These are phyloP conservation scores for Tetragonula clypearis DNA, from an alignment of 1,140 invertebrate species.

Conservation along the genomic window DNA sequence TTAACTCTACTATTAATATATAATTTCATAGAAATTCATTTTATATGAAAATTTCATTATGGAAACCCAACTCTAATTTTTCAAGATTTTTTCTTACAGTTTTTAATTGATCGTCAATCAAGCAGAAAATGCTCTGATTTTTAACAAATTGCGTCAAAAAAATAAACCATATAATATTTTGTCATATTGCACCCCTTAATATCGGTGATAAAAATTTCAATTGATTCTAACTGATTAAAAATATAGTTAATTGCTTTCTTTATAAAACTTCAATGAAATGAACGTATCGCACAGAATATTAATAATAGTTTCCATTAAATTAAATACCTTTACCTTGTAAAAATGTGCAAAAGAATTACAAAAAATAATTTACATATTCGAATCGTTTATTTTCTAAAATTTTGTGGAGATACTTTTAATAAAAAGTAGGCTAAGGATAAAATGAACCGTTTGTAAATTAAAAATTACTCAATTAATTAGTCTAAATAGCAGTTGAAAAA, in stretches of 20 bases:
- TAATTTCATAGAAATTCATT: background rate
- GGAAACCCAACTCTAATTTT: background rate
- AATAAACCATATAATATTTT: background rate
- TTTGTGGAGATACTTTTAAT: background rate
- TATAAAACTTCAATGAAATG: background rate
- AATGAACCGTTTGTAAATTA: background rate
- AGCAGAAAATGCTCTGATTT: background rate
- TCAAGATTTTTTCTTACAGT: too few species aligned
- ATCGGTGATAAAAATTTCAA: conserved; percentile 4
- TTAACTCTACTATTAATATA: background rate
- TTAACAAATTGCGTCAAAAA: background rate
- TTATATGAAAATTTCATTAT: background rate
- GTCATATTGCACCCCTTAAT: background rate
- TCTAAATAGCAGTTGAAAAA: background rate
- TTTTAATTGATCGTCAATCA: background rate
- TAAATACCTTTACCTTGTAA: background rate
- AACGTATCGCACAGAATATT: background rate
- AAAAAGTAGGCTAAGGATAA: background rate
- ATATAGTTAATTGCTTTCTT: background rate
- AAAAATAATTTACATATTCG: too few species aligned
- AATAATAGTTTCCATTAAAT: background rate
- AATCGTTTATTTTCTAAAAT: background rate
- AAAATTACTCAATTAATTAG: background rate
- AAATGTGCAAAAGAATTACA: background rate
- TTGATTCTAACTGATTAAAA: background rate